A percentile compares a stretch with the other conserved stretches of the same genome.
Conservation (phyloP, 2,113 vertebrate species). For the Siniperca chuatsi region DNA sequence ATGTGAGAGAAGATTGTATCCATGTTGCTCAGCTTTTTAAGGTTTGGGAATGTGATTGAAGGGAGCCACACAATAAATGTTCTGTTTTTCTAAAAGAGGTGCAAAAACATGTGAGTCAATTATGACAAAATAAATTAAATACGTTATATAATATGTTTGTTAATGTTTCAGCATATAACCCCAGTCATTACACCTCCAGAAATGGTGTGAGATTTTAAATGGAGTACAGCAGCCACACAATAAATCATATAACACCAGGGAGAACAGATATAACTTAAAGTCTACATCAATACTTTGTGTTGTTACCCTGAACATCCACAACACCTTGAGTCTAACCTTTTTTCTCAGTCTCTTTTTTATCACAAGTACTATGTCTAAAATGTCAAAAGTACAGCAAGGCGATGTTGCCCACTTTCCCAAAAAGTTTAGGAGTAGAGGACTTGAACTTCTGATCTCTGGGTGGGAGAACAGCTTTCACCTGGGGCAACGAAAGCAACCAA, state of each 20-base stretch:
- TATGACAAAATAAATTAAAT: not conserved
- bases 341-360: not conserved
- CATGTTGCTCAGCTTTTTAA: not conserved
- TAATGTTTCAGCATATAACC: slow-evolving; percentile 2
- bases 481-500: slow-evolving; percentile 52
- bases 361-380: slow-evolving; percentile 48
- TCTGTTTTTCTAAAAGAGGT: not conserved
- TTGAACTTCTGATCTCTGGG: slow-evolving; percentile 53
- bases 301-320: slow-evolving; percentile 32
- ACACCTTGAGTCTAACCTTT: slow-evolving; percentile 28
- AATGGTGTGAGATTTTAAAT: slow-evolving; percentile 18
- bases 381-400: slow-evolving; percentile 60
- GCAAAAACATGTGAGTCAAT: not conserved
- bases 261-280: slow-evolving; percentile 42
- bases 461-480: slow-evolving; percentile 64
- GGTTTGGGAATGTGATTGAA: not conserved
- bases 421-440: slow-evolving; percentile 55
- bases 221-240: slow-evolving; percentile 20
- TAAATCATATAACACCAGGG: slow-evolving; percentile 38
- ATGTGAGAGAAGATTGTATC: not conserved
- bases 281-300: slow-evolving; percentile 13
- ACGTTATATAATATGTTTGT: not conserved
- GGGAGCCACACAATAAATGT: not conserved
- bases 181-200: slow-evolving; percentile 1
- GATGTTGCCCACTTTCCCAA: slow-evolving; percentile 41